Conservation (phyloP, 2,888 invertebrate genomes). For the Pimpla rufipes region DNA sequence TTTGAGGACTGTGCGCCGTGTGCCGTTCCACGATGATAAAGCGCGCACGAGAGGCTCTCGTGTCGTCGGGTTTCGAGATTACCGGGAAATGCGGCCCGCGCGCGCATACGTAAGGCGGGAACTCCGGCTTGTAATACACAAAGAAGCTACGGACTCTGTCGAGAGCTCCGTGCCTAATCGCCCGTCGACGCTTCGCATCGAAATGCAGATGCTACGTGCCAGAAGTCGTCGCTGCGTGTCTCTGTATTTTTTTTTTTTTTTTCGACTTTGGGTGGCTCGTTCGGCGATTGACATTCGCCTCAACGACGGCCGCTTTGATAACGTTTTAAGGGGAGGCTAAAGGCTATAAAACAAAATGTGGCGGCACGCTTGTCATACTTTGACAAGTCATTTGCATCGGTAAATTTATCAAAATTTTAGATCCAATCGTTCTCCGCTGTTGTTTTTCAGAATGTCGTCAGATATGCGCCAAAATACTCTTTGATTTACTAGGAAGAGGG, state of each 20-base stretch:
- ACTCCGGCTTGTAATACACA: constrained; percentile 14
- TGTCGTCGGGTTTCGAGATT: constrained; percentile 22
- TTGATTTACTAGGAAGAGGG: too few species aligned
- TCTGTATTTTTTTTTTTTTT: neutral
- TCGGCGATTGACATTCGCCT: neutral
- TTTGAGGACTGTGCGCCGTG: neutral
- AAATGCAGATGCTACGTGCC: neutral
- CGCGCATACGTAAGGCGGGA: neutral
- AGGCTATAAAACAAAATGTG: too few species aligned
- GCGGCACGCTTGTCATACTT: too few species aligned
- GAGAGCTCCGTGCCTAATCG: constrained; percentile 6
- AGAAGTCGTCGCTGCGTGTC: neutral
- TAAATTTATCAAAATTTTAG: too few species aligned
- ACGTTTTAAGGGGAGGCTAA: too few species aligned
- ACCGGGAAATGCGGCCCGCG: constrained; percentile 8
- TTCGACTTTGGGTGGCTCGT: neutral
- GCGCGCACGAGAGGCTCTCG: neutral
- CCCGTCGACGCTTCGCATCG: neutral
- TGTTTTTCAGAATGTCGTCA: too few species aligned
- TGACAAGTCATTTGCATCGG: too few species aligned
- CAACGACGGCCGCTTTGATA: neutral
- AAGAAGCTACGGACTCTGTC: neutral
- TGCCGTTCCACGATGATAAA: neutral
- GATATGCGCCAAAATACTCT: too few species aligned
- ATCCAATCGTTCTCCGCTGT: too few species aligned